Base-by-base conservation (phyloP, 2,113 vertebrate genomes). In the Balaenoptera acutorostrata region DNA sequence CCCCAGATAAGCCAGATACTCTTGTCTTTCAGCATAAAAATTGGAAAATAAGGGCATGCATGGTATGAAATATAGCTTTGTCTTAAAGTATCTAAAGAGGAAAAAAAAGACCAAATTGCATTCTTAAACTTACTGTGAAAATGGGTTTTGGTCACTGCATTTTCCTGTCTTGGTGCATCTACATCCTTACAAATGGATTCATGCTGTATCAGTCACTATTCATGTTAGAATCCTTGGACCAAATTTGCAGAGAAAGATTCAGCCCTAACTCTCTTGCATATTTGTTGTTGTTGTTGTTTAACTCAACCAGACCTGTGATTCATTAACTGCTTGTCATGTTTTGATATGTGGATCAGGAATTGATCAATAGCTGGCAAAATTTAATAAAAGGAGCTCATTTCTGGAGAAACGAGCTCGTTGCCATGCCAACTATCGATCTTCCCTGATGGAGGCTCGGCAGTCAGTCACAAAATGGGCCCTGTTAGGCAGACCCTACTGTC, bases 401-500 rank as follows among this genome's bases (percentile, higher is more conserved):
- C 98, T 98, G 87, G 93, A 98, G 97, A 98, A 98, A 98, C n/a
- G 87, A 98, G 97, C 97, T 98, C 75, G 97, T 99, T 98, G 98
- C 98, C 98, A 99, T 99, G 99, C 98, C 98, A 99, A 98, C 98
- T 98, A 99, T 98, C 96, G 94, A 99, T 99, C 98, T 98, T 95
- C 72, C 78, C 97, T 97, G 97, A 98, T 98, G 97, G 96, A 98
- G 49, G 39, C 83, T 96, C 82, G 10, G 84, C 98, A 96, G 68
- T 95, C 97, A 98, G 97, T 98, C 52, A n/a, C 97, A 97, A 98
- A 98, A 98, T 90, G 97, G 96, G 85, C 93, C 95, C 97, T 98
- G 97, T 97, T 97, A 97, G 87, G 84, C 81, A 93, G 90, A 44
- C 83, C 39, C 90, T 97, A 64, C 80, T 97, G 86, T 95, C 95